These are phyloP conservation scores for Lepisosteus oculatus DNA, from an alignment of 2,113 vertebrate species.

Conservation along the genomic window DNA sequence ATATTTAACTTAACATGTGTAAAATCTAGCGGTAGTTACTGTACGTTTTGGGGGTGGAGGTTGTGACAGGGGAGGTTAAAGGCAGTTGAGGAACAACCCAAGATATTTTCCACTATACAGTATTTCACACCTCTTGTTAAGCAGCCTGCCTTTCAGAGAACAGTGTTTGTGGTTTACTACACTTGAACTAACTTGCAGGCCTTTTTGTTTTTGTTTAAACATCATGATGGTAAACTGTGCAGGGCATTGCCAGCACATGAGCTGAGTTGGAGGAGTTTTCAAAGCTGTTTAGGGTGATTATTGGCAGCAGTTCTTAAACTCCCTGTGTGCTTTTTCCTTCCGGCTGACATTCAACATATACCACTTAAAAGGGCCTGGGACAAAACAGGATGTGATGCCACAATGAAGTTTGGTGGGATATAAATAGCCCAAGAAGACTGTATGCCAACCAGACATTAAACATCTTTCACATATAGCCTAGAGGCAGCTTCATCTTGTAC, in stretches of 20 bases:
- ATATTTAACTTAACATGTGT: too few relatives aligned
- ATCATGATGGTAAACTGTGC: neutral
- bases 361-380: slow-evolving; percentile 15
- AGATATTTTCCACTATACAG: neutral
- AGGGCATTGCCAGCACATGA: neutral
- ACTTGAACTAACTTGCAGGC: neutral
- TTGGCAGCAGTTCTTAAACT: slow-evolving; percentile 9
- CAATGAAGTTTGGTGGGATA: neutral
- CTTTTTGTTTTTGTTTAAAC: neutral
- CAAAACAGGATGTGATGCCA: slow-evolving; percentile 29
- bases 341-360: slow-evolving; percentile 13
- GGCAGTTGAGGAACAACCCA: neutral
- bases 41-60: neutral
- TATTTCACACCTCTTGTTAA: neutral
- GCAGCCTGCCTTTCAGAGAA: slow-evolving; percentile 2
- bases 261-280: neutral
- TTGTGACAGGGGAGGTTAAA: neutral
- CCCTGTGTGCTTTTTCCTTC: slow-evolving; percentile 12
- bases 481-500: neutral
- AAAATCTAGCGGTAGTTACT: too few relatives aligned
- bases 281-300: neutral
- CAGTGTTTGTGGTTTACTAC: slow-evolving; percentile 3
- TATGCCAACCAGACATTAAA: slow-evolving; percentile 11
- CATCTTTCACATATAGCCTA: neutral
- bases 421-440: slow-evolving; percentile 4